phyloP scores from a whole-genome alignment of 2,797 vertebrate genomes.

The Aselliscus stoliczkanus region DNA sequence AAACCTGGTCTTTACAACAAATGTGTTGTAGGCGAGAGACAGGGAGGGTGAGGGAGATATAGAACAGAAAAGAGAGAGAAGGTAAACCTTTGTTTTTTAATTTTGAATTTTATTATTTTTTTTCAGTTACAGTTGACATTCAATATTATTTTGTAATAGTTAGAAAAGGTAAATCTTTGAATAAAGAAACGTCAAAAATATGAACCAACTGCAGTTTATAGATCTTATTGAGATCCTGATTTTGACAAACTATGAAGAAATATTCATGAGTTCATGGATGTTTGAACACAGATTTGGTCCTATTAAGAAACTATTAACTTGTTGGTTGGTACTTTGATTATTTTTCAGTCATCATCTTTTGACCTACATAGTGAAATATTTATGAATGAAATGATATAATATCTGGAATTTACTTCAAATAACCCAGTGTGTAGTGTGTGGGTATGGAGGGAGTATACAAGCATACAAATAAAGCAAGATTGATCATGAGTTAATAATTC shows the following conservation, averaged over 20 bases:
- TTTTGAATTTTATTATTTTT: too few relatives aligned
- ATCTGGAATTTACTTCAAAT: conserved; percentile 6
- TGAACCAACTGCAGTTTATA: neutral
- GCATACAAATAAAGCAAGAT: neutral
- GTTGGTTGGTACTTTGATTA: conserved; percentile 3
- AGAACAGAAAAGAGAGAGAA: neutral
- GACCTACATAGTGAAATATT: neutral
- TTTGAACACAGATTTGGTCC: conserved; percentile 1
- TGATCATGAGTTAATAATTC: neutral
- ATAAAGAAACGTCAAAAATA: neutral
- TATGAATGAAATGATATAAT: neutral
- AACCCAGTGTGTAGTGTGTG: neutral
- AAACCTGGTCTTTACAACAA: neutral
- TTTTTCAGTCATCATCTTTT: conserved; percentile 18
- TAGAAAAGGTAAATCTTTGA: neutral
- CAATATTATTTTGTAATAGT: too few relatives aligned
- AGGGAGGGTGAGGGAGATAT: too few relatives aligned
- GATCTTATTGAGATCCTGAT: neutral
- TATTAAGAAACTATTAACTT: conserved; percentile 8
- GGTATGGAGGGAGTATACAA: neutral
- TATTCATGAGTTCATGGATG: neutral
- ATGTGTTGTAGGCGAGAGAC: neutral
- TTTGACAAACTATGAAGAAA: conserved; percentile 21
- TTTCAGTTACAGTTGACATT: too few relatives aligned
- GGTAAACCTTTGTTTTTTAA: too few relatives aligned